These are phyloP conservation scores for Pollenia angustigena DNA, from an alignment of 2,888 invertebrate species.

Conservation along the genomic window DNA sequence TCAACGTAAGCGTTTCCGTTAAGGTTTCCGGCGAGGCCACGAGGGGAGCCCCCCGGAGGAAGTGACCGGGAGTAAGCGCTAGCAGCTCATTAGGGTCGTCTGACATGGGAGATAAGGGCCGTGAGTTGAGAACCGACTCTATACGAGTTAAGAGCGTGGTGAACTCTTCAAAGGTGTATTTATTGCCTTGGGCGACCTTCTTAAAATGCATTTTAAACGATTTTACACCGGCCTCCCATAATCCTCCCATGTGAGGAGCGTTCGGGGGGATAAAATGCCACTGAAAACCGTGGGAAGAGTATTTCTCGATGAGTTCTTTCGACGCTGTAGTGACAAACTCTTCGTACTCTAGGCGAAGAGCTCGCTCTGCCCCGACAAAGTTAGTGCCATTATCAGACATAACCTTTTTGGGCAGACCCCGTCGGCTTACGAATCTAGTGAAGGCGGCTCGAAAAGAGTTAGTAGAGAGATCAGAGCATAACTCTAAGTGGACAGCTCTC, in stretches of 20 bases:
- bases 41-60: not conserved
- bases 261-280: slow-evolving; percentile 58
- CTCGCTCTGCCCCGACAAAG: slow-evolving; percentile 51
- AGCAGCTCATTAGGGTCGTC: not conserved
- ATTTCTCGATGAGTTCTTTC: not conserved
- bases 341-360: not conserved
- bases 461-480: slow-evolving; percentile 51
- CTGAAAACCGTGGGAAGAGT: not conserved
- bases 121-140: no score
- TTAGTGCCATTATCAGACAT: slow-evolving; percentile 66
- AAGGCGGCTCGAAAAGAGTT: slow-evolving; percentile 55
- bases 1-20: not conserved
- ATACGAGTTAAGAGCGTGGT: no score
- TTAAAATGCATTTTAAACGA: slow-evolving; percentile 56
- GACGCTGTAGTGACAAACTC: not conserved
- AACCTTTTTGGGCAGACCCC: slow-evolving; percentile 56
- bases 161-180: slow-evolving; percentile 52
- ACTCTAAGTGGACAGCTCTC: slow-evolving; percentile 56
- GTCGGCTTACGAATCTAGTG: slow-evolving; percentile 45
- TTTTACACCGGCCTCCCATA: slow-evolving; percentile 60
- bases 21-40: not conserved
- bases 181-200: slow-evolving; percentile 5
- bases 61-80: not conserved
- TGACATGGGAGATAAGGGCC: slow-evolving; percentile 10
- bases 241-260: slow-evolving; percentile 63